Conservation (phyloP, 2,797 vertebrate genomes). For the Rallus crepitans region DNA sequence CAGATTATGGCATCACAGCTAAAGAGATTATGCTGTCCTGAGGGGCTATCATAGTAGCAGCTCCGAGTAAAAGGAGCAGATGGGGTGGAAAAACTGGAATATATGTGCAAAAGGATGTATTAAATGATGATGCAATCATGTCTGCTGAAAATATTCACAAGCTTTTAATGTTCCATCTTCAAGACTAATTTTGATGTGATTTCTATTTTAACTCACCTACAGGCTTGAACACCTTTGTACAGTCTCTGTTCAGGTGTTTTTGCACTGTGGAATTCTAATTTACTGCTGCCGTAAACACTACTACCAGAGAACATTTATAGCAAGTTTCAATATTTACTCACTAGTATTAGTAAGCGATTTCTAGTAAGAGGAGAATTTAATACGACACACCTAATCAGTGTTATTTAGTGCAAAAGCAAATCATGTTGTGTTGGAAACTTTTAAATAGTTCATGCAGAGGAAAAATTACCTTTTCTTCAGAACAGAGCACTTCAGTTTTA, state of each 20-base stretch:
- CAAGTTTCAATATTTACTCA: conserved; percentile 30
- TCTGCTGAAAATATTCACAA: conserved; percentile 15
- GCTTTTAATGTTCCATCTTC: not conserved
- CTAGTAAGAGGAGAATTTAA: not conserved
- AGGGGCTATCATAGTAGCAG: conserved; percentile 1
- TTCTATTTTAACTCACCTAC: conserved; percentile 15
- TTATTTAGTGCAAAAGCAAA: not conserved
- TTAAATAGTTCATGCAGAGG: not conserved
- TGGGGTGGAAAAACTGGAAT: conserved; percentile 1
- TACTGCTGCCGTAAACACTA: not conserved
- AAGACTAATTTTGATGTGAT: not conserved
- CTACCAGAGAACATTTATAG: not conserved
- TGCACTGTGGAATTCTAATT: not conserved
- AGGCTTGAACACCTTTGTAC: not conserved
- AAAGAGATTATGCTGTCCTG: conserved; percentile 29
- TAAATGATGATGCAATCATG: conserved; percentile 9
- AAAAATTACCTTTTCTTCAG: not conserved
- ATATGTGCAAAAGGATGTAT: conserved; percentile 10
- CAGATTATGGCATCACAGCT: conserved; percentile 3
- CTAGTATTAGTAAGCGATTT: not conserved
- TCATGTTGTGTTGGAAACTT: not conserved
- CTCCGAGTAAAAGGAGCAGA: conserved; percentile 11
- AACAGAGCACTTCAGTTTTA: not conserved
- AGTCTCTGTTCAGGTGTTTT: not conserved
- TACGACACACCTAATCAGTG: not conserved